phyloP scores from a whole-genome alignment of 2,113 vertebrate genomes.

The Pogona vitticeps region DNA sequence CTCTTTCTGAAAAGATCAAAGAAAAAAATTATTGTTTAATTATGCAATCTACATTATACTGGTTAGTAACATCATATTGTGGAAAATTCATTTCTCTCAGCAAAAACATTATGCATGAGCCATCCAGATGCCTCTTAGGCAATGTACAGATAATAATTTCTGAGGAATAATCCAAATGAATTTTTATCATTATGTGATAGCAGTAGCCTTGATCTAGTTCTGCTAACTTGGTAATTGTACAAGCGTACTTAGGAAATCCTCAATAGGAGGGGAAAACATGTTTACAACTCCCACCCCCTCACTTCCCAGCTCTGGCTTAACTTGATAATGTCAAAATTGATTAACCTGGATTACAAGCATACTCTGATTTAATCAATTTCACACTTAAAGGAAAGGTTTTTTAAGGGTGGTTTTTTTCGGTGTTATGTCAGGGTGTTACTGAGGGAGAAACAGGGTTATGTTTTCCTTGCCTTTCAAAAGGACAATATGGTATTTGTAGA shows the following conservation, averaged over 20 bases:
- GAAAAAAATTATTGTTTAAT: background rate
- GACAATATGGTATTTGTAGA: background rate
- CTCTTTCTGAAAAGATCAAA: background rate
- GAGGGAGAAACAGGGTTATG: background rate
- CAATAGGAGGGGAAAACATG: background rate
- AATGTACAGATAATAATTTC: background rate
- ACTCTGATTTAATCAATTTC: background rate
- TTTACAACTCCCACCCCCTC: background rate
- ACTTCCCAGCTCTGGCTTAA: background rate
- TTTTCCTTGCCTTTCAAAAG: background rate
- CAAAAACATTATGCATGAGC: background rate
- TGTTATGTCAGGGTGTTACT: background rate
- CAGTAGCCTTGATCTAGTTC: background rate
- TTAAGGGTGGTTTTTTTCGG: too few relatives aligned
- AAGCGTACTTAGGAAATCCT: background rate
- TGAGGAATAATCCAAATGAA: background rate
- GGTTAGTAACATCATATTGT: background rate
- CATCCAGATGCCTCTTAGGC: too few relatives aligned
- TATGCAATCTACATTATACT: background rate
- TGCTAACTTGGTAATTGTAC: background rate
- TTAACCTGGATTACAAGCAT: background rate
- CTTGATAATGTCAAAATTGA: background rate
- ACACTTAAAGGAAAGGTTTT: background rate
- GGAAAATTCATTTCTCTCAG: background rate
- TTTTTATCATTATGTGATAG: background rate